phyloP scores from a whole-genome alignment of 2,888 invertebrate species.

The Eupithecia abbreviata region DNA sequence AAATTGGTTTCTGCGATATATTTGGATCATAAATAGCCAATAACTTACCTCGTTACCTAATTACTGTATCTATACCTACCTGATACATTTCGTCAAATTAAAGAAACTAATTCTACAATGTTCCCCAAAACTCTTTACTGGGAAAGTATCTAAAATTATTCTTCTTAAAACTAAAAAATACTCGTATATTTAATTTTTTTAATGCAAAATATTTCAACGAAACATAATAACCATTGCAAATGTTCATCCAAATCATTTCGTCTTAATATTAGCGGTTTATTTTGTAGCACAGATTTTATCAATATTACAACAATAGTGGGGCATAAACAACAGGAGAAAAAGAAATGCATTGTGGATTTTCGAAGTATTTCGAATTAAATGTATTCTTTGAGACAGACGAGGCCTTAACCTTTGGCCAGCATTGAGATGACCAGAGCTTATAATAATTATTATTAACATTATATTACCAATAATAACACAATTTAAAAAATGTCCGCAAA shows the following conservation, averaged over 20 bases:
- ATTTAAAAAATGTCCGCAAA: too few relatives aligned
- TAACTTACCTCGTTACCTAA: not conserved
- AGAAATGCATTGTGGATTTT: not conserved
- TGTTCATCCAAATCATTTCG: not conserved
- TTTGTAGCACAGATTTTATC: not conserved
- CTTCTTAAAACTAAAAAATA: not conserved
- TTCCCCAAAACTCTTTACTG: not conserved
- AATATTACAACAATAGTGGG: not conserved
- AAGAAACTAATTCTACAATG: not conserved
- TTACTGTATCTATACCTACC: not conserved
- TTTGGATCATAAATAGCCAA: not conserved
- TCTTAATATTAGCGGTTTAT: not conserved
- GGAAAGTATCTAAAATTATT: not conserved
- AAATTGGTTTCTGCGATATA: slow-evolving; percentile 4
- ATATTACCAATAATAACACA: too few relatives aligned
- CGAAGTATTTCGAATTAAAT: not conserved
- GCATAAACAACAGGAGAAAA: not conserved
- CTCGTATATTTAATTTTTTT: not conserved
- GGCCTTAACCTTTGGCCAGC: not conserved
- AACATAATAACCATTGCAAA: not conserved
- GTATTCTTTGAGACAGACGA: not conserved
- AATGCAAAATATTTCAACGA: not conserved
- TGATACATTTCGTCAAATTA: not conserved
- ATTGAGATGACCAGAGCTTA: not conserved
- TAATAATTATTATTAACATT: too few relatives aligned